Conservation (phyloP, 1,140 invertebrate species). For the Drosophila lowei region DNA sequence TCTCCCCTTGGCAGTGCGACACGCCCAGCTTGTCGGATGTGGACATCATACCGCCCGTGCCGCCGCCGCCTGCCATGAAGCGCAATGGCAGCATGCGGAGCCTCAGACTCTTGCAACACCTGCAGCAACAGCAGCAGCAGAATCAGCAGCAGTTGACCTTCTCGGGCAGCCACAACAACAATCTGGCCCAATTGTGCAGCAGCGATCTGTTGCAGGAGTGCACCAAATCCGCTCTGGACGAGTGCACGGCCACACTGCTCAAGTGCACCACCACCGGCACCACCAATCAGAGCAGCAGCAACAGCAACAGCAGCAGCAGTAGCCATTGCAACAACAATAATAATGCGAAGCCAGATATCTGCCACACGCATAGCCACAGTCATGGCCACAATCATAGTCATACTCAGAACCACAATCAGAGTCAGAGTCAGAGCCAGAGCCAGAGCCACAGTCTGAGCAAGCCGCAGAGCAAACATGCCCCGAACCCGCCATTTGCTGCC, state of each 20-base stretch:
- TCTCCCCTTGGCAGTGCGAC: slow-evolving; percentile 58
- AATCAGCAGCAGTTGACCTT: slow-evolving; percentile 34
- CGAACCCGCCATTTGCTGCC: slow-evolving; percentile 59
- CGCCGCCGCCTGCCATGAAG: slow-evolving; percentile 73
- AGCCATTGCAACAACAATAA: slow-evolving; percentile 27
- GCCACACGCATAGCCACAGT: slow-evolving; percentile 28
- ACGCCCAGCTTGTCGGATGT: slow-evolving; percentile 76
- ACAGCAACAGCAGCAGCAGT: slow-evolving; percentile 6
- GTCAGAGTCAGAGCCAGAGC: too few relatives aligned
- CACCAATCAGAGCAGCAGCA: slow-evolving; percentile 21
- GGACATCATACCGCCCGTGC: slow-evolving; percentile 79
- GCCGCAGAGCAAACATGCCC: slow-evolving; percentile 33
- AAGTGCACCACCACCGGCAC: slow-evolving; percentile 63
- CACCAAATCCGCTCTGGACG: slow-evolving; percentile 74
- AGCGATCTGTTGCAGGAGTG: slow-evolving; percentile 73
- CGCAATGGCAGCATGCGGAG: slow-evolving; percentile 79
- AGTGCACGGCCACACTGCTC: slow-evolving; percentile 72
- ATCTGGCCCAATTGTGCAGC: slow-evolving; percentile 67
- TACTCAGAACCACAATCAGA: neutral
- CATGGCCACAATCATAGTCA: slow-evolving; percentile 36
- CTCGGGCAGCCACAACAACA: slow-evolving; percentile 53
- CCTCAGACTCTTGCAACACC: slow-evolving; percentile 67
- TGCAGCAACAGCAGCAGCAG: slow-evolving; percentile 66
- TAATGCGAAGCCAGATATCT: slow-evolving; percentile 69
- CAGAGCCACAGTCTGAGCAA: slow-evolving; percentile 17